A percentile compares a stretch with the other conserved stretches of the same genome.
Conservation (phyloP, 2,888 invertebrate species). For the Dryobotodes eremita region DNA sequence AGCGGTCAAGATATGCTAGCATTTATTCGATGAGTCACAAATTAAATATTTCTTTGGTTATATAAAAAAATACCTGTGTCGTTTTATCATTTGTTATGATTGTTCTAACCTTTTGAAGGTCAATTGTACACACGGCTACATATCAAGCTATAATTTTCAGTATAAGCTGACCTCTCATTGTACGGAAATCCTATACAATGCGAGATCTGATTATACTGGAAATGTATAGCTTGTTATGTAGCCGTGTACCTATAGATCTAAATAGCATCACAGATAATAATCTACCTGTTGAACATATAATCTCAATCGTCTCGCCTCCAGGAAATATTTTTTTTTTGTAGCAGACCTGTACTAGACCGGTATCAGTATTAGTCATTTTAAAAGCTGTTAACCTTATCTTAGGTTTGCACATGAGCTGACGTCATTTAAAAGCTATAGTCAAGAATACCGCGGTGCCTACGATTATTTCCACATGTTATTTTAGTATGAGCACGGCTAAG, state of each 20-base stretch:
- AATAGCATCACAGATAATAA: conserved; percentile 14
- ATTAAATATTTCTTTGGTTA: background rate
- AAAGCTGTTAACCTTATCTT: conserved; percentile 72
- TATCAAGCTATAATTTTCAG: no score
- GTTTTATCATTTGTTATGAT: conserved; percentile 1
- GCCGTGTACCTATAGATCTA: background rate
- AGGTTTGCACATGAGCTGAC: conserved; percentile 56
- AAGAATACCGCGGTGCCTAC: conserved; percentile 49
- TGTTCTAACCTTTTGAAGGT: conserved; percentile 25
- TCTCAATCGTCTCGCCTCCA: conserved; percentile 16
- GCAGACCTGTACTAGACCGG: conserved; percentile 38
- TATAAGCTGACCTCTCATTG: no score
- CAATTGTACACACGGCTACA: no score
- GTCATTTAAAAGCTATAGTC: conserved; percentile 61
- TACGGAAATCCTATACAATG: no score
- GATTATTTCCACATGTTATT: conserved; percentile 62
- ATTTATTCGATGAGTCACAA: conserved; percentile 21
- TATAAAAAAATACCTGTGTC: background rate
- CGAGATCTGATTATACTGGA: no score
- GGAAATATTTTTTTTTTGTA: conserved; percentile 38
- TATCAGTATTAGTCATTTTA: conserved; percentile 65
- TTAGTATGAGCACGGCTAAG: conserved; percentile 64
- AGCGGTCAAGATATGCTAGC: conserved; percentile 21
- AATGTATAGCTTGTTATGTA: no score
- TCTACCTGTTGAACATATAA: conserved; percentile 2